Evolutionary conservation across 1,140 invertebrate genomes (phyloP).

Genomic region (Augochlora pura): DNA sequence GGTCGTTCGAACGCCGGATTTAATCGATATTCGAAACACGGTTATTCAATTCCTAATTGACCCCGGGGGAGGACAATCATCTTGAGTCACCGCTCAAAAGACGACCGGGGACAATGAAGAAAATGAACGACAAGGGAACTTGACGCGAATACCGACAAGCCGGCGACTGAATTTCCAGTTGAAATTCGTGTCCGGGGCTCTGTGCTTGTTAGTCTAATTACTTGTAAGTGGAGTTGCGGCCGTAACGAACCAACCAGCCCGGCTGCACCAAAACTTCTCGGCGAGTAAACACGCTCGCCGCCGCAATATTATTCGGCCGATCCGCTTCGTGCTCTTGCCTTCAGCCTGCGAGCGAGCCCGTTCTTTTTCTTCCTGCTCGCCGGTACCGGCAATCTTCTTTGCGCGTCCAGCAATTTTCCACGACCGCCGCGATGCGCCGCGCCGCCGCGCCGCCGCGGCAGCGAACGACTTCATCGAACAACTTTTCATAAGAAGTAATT

Average conservation of each 20-base stretch:
- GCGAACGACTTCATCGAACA: slow-evolving; percentile 47
- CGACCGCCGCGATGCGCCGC: neutral
- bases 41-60: neutral
- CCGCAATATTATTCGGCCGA: slow-evolving; percentile 63
- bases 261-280: slow-evolving; percentile 64
- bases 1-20: neutral
- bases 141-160: slow-evolving; percentile 31
- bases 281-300: slow-evolving; percentile 64
- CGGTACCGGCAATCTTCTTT: slow-evolving; percentile 66
- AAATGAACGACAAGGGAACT: slow-evolving; percentile 26
- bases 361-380: slow-evolving; percentile 24
- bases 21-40: neutral
- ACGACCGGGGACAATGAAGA: neutral
- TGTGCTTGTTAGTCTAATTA: slow-evolving; percentile 64
- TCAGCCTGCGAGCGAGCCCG: neutral
- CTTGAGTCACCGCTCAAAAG: neutral
- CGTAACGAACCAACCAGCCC: slow-evolving; percentile 62
- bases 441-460: too few relatives aligned
- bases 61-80: neutral
- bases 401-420: slow-evolving; percentile 69
- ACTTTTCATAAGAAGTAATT: slow-evolving; percentile 77
- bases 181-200: slow-evolving; percentile 36
- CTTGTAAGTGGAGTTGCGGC: slow-evolving; percentile 61
- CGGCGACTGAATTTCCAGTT: slow-evolving; percentile 43
- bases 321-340: neutral